Conservation (phyloP, 2,113 vertebrate genomes). For the Casuarius casuarius region DNA sequence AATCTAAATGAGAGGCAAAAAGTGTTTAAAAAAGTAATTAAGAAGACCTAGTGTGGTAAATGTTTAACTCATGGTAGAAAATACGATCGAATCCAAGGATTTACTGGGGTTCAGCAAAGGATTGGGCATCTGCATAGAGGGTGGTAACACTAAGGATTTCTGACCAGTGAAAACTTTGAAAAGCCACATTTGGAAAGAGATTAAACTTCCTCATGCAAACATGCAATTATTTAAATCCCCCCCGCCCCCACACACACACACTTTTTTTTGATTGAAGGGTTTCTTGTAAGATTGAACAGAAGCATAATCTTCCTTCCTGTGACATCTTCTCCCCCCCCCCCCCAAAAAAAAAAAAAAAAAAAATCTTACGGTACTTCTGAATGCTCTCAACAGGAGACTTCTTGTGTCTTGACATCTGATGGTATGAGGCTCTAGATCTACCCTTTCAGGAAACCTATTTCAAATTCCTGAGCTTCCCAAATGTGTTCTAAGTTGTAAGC, state of each 20-base stretch:
- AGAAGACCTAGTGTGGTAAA: not conserved
- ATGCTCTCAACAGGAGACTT: not conserved
- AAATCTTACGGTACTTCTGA: not conserved
- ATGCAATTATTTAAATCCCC: not conserved
- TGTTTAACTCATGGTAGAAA: not conserved
- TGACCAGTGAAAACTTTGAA: not conserved
- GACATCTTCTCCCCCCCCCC: not conserved
- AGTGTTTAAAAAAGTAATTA: not conserved
- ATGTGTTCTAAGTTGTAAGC: not conserved
- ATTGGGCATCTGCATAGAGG: not conserved
- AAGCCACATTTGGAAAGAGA: not conserved
- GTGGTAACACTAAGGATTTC: not conserved
- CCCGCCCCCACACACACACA: too few relatives aligned
- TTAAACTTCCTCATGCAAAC: not conserved
- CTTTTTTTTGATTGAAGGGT: not conserved
- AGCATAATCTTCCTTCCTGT: not conserved
- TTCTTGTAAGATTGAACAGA: not conserved
- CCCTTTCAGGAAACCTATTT: not conserved
- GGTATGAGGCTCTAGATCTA: not conserved
- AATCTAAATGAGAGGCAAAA: not conserved
- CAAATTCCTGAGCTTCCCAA: rapidly evolving
- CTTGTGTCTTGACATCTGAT: not conserved
- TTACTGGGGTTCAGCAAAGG: not conserved
- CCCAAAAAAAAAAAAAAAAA: too few relatives aligned
- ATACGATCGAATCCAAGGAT: not conserved